Conservation (phyloP, 2,113 vertebrate species). For the Tringa solitaria region DNA sequence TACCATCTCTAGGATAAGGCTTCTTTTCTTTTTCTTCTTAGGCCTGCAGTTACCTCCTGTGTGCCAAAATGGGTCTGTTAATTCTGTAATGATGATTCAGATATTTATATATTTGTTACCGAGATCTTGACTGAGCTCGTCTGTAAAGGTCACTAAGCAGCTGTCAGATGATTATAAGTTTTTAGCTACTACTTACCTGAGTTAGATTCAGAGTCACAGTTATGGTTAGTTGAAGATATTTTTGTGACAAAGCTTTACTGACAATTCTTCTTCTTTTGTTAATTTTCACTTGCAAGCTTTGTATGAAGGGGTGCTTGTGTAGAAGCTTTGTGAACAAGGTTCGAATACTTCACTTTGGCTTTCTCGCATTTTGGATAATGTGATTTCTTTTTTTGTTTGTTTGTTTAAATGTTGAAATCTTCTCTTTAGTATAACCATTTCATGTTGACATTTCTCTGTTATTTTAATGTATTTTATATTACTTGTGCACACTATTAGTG, state of each 20-base stretch:
- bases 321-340: not conserved
- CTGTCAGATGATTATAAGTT: not conserved
- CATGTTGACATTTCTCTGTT: not conserved
- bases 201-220: not conserved
- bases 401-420: not conserved
- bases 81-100: not conserved
- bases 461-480: not conserved
- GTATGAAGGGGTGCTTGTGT: not conserved
- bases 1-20: not conserved
- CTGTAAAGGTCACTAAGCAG: not conserved
- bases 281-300: not conserved
- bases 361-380: not conserved
- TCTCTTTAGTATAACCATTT: not conserved
- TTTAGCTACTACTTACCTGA: not conserved
- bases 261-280: not conserved
- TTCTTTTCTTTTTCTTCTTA: not conserved
- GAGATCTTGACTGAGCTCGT: not conserved
- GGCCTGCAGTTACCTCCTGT: not conserved
- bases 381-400: not conserved
- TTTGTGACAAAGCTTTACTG: not conserved
- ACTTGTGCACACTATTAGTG: not conserved
- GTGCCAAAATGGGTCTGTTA: not conserved
- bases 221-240: not conserved
- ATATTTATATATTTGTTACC: not conserved
- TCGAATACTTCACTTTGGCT: not conserved